Conservation (phyloP, 2,113 vertebrate species). For the Montifringilla adamsi region DNA sequence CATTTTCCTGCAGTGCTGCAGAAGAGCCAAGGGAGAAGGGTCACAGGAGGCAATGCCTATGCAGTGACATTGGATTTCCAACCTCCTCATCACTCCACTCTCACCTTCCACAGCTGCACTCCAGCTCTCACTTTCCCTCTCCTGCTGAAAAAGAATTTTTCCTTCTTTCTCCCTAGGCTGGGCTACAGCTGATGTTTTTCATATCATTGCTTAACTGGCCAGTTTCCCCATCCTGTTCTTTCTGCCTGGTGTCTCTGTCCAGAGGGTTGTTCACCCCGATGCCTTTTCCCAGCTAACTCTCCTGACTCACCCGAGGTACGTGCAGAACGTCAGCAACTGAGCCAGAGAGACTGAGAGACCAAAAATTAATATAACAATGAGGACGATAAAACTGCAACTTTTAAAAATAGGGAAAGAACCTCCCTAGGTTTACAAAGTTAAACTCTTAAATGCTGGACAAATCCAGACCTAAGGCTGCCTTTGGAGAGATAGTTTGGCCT, state of each 20-base stretch:
- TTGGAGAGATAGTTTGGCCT: neutral
- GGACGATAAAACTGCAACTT: neutral
- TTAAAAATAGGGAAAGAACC: neutral
- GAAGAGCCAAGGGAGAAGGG: neutral
- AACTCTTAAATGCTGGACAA: neutral
- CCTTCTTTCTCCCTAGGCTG: neutral
- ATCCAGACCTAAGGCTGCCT: neutral
- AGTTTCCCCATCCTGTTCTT: neutral
- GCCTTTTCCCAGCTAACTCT: neutral
- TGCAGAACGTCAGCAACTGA: neutral
- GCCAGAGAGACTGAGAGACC: neutral
- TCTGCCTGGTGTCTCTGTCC: neutral
- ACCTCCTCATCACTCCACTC: rapidly evolving
- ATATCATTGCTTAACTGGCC: neutral
- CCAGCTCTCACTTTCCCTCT: neutral
- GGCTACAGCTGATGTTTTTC: neutral
- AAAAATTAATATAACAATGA: neutral
- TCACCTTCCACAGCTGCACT: neutral
- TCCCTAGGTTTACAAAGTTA: neutral
- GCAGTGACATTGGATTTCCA: neutral
- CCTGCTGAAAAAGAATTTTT: neutral
- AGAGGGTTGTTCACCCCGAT: neutral
- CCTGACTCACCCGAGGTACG: conserved; percentile 26
- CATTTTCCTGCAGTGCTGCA: neutral
- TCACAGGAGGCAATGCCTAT: rapidly evolving